A percentile compares a stretch with the other conserved stretches of the same genome.
Conservation (phyloP, 2,888 invertebrate genomes). For the Eupithecia subumbrata region DNA sequence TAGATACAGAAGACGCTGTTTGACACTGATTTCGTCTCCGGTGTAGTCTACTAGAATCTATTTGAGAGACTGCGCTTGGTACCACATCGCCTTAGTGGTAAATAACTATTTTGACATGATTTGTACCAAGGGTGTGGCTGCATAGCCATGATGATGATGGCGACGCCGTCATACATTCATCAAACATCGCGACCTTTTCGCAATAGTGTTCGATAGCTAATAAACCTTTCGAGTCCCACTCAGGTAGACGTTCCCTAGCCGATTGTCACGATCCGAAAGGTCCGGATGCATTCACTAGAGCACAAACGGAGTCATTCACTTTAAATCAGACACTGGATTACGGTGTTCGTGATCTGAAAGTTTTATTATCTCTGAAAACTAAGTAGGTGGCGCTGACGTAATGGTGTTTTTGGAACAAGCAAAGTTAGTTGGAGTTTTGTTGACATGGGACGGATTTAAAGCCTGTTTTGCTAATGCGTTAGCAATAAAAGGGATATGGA, state of each 20-base stretch:
- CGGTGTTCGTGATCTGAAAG: slow-evolving; percentile 68
- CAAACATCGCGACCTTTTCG: slow-evolving; percentile 2
- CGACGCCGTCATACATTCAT: neutral
- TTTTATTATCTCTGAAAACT: slow-evolving; percentile 50
- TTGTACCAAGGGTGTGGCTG: neutral
- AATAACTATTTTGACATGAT: neutral
- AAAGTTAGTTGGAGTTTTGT: neutral
- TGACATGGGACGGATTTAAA: slow-evolving; percentile 7
- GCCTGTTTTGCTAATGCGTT: neutral
- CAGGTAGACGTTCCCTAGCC: slow-evolving; percentile 47
- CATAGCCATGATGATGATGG: neutral
- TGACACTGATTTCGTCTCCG: too few species aligned
- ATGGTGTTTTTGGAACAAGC: slow-evolving; percentile 21
- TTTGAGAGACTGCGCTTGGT: neutral
- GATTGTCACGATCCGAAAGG: slow-evolving; percentile 63
- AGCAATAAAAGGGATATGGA: neutral
- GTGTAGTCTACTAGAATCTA: too few species aligned
- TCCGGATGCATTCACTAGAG: slow-evolving; percentile 72
- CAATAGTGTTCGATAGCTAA: slow-evolving; percentile 12
- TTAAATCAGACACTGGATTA: slow-evolving; percentile 68
- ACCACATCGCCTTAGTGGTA: neutral
- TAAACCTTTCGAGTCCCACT: slow-evolving; percentile 26
- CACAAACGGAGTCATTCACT: slow-evolving; percentile 69
- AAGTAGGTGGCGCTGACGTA: slow-evolving; percentile 21
- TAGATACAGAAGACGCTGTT: too few species aligned